A percentile compares a stretch with the other conserved stretches of the same genome.
These are phyloP conservation scores for Alviniconcha strummeri DNA, from an alignment of 2,888 invertebrate genomes.

Conservation along the genomic window DNA sequence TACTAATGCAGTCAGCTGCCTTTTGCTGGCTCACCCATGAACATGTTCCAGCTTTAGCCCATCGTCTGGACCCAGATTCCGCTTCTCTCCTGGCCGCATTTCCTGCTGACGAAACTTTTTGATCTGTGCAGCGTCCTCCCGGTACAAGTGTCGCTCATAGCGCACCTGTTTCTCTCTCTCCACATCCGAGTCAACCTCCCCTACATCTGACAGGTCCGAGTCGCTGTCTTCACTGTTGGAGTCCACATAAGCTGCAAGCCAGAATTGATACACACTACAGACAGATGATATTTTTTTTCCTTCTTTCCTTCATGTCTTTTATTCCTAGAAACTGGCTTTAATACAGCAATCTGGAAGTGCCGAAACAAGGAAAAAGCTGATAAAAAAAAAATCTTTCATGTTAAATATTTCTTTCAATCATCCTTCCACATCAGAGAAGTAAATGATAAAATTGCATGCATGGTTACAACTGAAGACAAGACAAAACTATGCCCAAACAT, in stretches of 20 bases:
- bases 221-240: constrained; percentile 73
- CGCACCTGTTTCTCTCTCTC: constrained; percentile 71
- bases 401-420: too few relatives aligned
- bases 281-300: too few relatives aligned
- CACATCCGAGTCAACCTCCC: constrained; percentile 71
- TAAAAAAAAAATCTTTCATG: too few relatives aligned
- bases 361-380: too few relatives aligned
- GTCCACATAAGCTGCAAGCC: constrained; percentile 67
- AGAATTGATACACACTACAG: neutral
- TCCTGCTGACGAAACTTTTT: constrained; percentile 64
- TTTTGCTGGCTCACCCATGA: constrained; percentile 65
- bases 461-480: too few relatives aligned
- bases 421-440: too few relatives aligned
- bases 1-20: too few relatives aligned
- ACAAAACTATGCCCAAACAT: too few relatives aligned
- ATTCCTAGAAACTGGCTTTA: too few relatives aligned
- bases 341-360: too few relatives aligned
- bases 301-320: too few relatives aligned
- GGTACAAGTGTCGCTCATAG: constrained; percentile 67
- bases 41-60: constrained; percentile 71
- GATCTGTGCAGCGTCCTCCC: constrained; percentile 67
- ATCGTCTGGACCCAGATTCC: constrained; percentile 67
- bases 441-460: too few relatives aligned
- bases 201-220: constrained; percentile 72
- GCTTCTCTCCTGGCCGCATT: constrained; percentile 66